A percentile compares a stretch with the other conserved stretches of the same genome.
Conservation (phyloP, 2,888 invertebrate genomes). For the Alsophila aescularia region DNA sequence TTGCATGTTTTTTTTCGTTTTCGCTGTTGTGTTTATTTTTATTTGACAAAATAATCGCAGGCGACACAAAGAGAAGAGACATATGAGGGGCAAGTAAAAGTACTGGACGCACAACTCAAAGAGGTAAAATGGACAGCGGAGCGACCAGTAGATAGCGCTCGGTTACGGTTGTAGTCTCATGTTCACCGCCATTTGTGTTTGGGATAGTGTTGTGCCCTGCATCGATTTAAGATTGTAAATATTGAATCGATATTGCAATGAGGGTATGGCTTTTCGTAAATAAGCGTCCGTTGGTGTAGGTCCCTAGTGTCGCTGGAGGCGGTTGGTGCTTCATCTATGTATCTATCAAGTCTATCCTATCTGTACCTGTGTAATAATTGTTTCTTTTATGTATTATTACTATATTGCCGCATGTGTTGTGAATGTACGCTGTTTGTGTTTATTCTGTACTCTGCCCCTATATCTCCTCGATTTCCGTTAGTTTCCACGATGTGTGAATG, state of each 20-base stretch:
- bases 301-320: slow-evolving; percentile 65
- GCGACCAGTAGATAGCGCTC: slow-evolving; percentile 65
- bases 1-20: slow-evolving; percentile 71
- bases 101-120: slow-evolving; percentile 94
- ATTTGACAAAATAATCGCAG: slow-evolving; percentile 86
- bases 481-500: slow-evolving; percentile 3
- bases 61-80: slow-evolving; percentile 98
- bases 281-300: slow-evolving; percentile 72
- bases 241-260: slow-evolving; percentile 31
- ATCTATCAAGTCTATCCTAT: slow-evolving; percentile 66
- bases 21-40: slow-evolving; percentile 61
- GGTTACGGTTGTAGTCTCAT: slow-evolving; percentile 78
- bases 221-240: slow-evolving; percentile 43
- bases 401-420: slow-evolving; percentile 64
- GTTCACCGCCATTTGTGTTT: slow-evolving; percentile 71
- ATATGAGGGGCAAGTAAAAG: slow-evolving; percentile 95
- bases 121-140: slow-evolving; percentile 89
- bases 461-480: neutral
- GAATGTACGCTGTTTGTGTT: slow-evolving; percentile 68
- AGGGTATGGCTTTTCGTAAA: slow-evolving; percentile 46
- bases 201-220: slow-evolving; percentile 49
- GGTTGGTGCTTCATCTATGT: slow-evolving; percentile 83
- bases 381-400: slow-evolving; percentile 61
- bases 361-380: slow-evolving; percentile 67
- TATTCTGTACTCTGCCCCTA: neutral